Evolutionary conservation across 92 coral and sea anemone species (phyloP).

Genomic region (Diadumene lineata): DNA sequence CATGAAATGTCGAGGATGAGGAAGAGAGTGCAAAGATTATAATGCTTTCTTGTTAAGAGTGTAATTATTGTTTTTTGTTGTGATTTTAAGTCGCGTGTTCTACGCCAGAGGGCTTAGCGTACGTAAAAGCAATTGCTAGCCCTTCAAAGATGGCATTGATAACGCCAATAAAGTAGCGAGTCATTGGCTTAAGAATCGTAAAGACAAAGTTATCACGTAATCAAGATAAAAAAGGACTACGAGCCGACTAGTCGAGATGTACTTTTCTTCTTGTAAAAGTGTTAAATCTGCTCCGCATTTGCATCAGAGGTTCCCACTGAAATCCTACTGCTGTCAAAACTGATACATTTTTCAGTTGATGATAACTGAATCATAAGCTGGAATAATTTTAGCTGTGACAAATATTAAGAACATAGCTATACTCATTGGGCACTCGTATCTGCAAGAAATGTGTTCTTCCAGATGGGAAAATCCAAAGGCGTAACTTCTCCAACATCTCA

Average conservation of each 20-base stretch:
- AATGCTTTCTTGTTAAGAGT: neutral
- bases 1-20: neutral
- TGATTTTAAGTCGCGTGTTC: constrained; percentile 25
- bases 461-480: neutral
- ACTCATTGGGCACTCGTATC: neutral
- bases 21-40: neutral
- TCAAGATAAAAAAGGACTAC: constrained; percentile 24
- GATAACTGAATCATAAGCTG: neutral
- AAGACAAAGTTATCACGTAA: constrained; percentile 28
- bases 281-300: neutral
- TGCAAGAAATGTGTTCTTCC: neutral
- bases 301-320: neutral
- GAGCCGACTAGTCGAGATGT: constrained; percentile 40
- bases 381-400: neutral
- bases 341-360: neutral
- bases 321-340: neutral
- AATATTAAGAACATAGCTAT: neutral
- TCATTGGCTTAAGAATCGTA: constrained; percentile 32
- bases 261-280: neutral
- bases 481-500: neutral
- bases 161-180: constrained; percentile 21
- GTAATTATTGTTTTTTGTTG: neutral
- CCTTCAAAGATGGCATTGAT: constrained; percentile 37
- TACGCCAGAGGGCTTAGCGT: constrained; percentile 31
- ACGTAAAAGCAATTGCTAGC: constrained; percentile 35